Conservation (phyloP, 2,797 vertebrate species). For the Rhinella marina region DNA sequence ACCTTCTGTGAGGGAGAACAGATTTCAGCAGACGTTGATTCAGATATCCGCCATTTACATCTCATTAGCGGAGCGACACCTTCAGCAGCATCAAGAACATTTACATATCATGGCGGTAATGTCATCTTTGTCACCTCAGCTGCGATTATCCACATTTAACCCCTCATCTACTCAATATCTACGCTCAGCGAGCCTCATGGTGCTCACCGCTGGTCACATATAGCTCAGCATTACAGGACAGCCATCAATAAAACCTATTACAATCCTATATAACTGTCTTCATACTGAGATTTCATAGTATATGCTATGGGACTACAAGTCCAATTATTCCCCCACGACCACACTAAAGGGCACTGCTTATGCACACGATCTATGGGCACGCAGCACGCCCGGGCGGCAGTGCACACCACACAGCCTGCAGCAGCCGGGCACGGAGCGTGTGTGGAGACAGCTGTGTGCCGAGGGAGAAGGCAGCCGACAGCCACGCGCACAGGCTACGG, state of each 20-base stretch:
- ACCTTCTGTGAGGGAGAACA: not conserved
- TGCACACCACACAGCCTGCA: not conserved
- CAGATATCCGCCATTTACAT: not conserved
- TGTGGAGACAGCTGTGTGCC: slow-evolving; percentile 51
- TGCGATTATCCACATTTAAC: not conserved
- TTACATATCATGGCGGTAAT: not conserved
- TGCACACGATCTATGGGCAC: too few relatives aligned
- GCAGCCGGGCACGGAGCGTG: slow-evolving; percentile 23
- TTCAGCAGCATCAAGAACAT: not conserved
- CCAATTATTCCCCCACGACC: not conserved
- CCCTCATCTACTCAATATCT: not conserved
- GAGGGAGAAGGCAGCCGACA: slow-evolving; percentile 70
- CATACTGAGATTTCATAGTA: too few relatives aligned
- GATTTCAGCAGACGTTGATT: too few relatives aligned
- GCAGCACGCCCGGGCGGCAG: not conserved
- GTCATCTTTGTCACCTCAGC: too few relatives aligned
- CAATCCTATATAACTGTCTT: too few relatives aligned
- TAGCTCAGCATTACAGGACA: too few relatives aligned
- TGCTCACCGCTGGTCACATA: too few relatives aligned
- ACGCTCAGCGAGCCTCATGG: too few relatives aligned
- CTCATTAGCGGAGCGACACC: not conserved
- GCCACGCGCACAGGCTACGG: slow-evolving; percentile 85
- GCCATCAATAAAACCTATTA: too few relatives aligned
- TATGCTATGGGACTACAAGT: not conserved
- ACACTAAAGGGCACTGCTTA: not conserved